Conservation (phyloP, 2,888 invertebrate species). For the Chymomyza procnemis region DNA sequence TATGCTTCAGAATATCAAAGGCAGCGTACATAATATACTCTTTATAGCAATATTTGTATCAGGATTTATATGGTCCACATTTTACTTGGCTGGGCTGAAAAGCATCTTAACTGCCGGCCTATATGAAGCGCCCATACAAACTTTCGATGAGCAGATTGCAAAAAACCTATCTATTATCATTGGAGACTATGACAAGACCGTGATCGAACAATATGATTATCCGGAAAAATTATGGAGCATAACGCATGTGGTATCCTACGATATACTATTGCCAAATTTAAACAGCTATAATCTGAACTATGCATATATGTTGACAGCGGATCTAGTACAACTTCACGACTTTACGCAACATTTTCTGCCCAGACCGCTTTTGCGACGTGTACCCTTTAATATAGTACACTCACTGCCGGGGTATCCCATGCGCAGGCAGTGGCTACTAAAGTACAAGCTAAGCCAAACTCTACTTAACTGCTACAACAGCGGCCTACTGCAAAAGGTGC, state of each 20-base stretch:
- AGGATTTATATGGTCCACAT: slow-evolving; percentile 46
- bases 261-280: slow-evolving; percentile 42
- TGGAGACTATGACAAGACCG: slow-evolving; percentile 43
- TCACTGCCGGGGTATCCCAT: slow-evolving; percentile 51
- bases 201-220: slow-evolving; percentile 29
- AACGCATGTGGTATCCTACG: slow-evolving; percentile 35
- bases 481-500: slow-evolving; percentile 50
- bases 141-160: slow-evolving; percentile 43
- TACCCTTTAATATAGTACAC: slow-evolving; percentile 46
- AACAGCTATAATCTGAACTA: slow-evolving; percentile 42
- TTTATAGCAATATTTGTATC: slow-evolving; percentile 34
- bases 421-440: slow-evolving; percentile 47
- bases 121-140: slow-evolving; percentile 45
- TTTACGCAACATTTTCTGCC: slow-evolving; percentile 47
- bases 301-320: slow-evolving; percentile 41
- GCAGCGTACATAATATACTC: slow-evolving; percentile 39
- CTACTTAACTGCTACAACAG: slow-evolving; percentile 49
- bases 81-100: slow-evolving; percentile 46
- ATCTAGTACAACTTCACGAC: slow-evolving; percentile 41
- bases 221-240: slow-evolving; percentile 48
- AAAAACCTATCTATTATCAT: slow-evolving; percentile 43
- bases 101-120: slow-evolving; percentile 51
- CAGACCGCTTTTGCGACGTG: slow-evolving; percentile 42
- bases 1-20: slow-evolving; percentile 25
- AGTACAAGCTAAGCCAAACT: slow-evolving; percentile 50